Evolutionary conservation across 2,113 vertebrate genomes (phyloP).

Genomic region (Cebus imitator): DNA sequence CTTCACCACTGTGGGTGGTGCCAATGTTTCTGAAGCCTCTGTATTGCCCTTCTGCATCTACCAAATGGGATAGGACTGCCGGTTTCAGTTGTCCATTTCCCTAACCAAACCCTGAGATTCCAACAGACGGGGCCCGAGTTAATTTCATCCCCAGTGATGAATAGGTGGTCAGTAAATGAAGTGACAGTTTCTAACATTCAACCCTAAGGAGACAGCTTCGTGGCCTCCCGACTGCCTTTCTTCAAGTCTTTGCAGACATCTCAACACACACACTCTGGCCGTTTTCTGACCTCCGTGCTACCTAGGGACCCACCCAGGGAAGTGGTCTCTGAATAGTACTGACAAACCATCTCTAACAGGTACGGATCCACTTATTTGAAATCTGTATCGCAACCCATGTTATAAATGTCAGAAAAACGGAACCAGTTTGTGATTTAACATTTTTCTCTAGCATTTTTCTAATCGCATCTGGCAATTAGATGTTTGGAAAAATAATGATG

Average conservation of each 20-base stretch:
- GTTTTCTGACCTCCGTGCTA: neutral
- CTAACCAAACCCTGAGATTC: neutral
- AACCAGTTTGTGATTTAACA: neutral
- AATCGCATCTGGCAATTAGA: slow-evolving; percentile 22
- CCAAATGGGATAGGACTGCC: neutral
- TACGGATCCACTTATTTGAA: neutral
- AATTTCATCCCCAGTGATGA: too few species aligned
- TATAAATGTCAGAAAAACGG: neutral
- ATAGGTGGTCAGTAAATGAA: neutral
- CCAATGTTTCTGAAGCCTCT: accelerated
- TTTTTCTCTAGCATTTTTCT: neutral
- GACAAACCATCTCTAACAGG: accelerated
- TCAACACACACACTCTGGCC: too few species aligned
- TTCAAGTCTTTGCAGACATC: neutral
- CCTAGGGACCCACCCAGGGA: neutral
- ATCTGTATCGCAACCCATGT: neutral
- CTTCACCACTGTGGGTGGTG: neutral
- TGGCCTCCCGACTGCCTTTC: neutral
- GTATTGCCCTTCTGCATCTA: neutral
- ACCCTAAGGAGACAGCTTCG: too few species aligned
- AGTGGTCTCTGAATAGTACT: neutral
- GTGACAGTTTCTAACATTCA: neutral
- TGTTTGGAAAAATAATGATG: slow-evolving; percentile 27
- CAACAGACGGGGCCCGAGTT: neutral
- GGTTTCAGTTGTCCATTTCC: neutral